Percentiles rank a stretch among this genome's conserved stretches.
Conservation (phyloP, 1,140 invertebrate species). For the Macrotrachela quadricornifera region DNA sequence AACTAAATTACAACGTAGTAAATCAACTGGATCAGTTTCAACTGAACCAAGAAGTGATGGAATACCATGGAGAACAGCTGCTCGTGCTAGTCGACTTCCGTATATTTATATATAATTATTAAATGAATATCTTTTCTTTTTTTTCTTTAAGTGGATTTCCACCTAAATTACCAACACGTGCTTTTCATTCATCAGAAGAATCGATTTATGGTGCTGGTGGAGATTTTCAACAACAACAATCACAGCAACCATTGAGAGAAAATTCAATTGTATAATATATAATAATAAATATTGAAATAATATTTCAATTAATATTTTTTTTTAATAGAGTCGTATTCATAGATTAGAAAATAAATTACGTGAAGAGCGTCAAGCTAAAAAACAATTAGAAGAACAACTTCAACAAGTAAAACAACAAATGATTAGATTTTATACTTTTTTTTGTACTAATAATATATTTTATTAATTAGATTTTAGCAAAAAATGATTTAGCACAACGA, state of each 20-base stretch:
- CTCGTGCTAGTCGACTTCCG: conserved; percentile 23
- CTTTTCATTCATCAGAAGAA: conserved; percentile 13
- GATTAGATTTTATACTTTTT: no score
- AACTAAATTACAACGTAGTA: conserved; percentile 15
- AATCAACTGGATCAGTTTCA: conserved; percentile 12
- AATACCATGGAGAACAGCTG: conserved; percentile 27
- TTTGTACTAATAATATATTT: no score
- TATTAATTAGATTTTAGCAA: no score
- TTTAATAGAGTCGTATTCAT: no score
- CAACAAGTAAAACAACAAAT: no score
- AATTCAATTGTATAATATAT: no score
- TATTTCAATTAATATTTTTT: no score
- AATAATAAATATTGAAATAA: no score
- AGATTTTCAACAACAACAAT: conserved; percentile 6
- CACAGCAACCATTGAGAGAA: conserved; percentile 10
- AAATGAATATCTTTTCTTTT: background rate
- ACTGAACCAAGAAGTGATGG: conserved; percentile 11
- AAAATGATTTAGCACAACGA: no score
- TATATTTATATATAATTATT: conserved; percentile 1
- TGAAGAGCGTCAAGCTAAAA: no score
- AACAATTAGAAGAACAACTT: no score
- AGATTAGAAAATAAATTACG: no score
- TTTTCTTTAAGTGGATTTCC: background rate
- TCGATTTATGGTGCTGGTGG: conserved; percentile 14
- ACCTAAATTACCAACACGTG: conserved; percentile 17